A percentile compares a stretch with the other conserved stretches of the same genome.
These are phyloP conservation scores for Salvator merianae DNA, from an alignment of 2,113 vertebrate species.

Conservation along the genomic window DNA sequence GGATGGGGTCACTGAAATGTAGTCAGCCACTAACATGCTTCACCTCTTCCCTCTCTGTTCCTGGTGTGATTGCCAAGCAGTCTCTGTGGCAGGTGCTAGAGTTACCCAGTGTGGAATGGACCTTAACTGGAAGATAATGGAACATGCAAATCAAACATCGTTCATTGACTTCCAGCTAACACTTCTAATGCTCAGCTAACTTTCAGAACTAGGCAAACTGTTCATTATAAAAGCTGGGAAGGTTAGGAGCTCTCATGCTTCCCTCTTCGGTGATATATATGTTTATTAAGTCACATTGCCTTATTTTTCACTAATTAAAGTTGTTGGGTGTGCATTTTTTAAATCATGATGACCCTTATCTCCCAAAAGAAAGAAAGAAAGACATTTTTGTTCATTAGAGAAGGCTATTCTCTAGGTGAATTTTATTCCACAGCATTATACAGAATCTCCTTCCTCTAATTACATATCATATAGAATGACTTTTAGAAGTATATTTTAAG, in stretches of 20 bases:
- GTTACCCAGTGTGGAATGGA: no score
- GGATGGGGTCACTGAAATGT: no score
- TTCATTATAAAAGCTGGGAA: not conserved
- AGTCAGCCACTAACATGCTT: no score
- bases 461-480: slow-evolving; percentile 47
- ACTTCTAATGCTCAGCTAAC: not conserved
- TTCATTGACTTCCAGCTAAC: no score
- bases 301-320: no score
- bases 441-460: slow-evolving; percentile 56
- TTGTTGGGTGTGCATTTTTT: no score
- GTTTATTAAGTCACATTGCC: not conserved
- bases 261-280: not conserved
- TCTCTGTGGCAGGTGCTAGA: no score
- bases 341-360: no score
- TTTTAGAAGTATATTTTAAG: slow-evolving; percentile 54
- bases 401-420: slow-evolving; percentile 42
- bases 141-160: not conserved
- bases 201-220: not conserved
- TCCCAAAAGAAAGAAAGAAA: no score
- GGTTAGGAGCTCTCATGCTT: not conserved
- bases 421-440: slow-evolving; percentile 46
- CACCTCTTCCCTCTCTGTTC: no score
- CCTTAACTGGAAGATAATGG: not conserved
- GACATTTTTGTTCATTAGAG: slow-evolving; percentile 41
- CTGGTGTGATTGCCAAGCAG: no score